Evolutionary conservation across 2,797 vertebrate species (phyloP), one percentile per base, ranked within the genome.

Genomic region (Clarias pachynema): DNA sequence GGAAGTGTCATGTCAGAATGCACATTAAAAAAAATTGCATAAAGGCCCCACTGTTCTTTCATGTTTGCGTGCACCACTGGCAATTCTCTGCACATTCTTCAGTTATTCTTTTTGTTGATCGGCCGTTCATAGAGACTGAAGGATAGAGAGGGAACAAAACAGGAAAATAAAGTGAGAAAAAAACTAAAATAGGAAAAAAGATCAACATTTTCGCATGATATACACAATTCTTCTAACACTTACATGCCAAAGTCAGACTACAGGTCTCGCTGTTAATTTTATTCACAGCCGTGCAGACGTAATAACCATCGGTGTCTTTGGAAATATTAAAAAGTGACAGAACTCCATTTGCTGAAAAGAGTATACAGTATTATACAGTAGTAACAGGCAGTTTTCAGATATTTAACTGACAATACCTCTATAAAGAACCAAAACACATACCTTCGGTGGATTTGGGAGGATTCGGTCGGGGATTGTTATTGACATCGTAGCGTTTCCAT

Each of bases 71-170:
- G 44, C 44, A 44, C 44, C 44, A 44, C 44, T 44, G 44, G 44
- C 44, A 44, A 44, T 44, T 44, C 9, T 2, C 95, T 0, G 91
- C 77, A 12, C 75, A 88, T 0, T 87, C 96, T 0, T 89, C 97
- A 0, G 96, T 95, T 56, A 98, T 93, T 87, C 93, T 96, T 14
- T 92, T 96, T 0, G 96, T 96, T 59, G 96, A 91, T 5, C 92
- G 96, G 2, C 97, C 83, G 37, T 95, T 96, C 95, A 97, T 96
- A 88, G 98, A 97, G 22, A 94, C 98, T 99, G 82, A 0, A 34
- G 22, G 68, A 86, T 31, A 57, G 10, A 88, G n/a, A 2, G 37
- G 40, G 40, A 2, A 80, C 10, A 16, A 16, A 70, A 59, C 22
- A 18, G 8, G 0, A 22, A 3, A 62, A 18, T 6, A 44, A 1